Percentiles rank a stretch among this genome's conserved stretches.
Evolutionary conservation across 2,113 vertebrate genomes (phyloP).

Genomic region (Malurus alboscapulatus): DNA sequence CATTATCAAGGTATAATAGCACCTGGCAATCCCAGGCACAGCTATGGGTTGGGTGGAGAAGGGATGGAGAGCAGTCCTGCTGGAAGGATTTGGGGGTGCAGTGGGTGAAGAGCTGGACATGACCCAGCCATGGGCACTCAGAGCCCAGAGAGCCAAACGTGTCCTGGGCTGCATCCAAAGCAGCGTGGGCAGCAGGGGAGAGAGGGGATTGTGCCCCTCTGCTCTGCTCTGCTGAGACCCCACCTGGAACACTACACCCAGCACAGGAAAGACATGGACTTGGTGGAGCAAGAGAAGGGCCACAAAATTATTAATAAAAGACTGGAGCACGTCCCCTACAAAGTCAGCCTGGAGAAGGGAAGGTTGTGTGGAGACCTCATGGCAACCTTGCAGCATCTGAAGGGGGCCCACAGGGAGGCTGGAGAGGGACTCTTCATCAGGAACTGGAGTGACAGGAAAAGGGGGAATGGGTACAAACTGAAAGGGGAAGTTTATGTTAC

Average conservation of each 20-base stretch:
- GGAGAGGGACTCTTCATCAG: background rate
- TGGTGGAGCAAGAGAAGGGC: background rate
- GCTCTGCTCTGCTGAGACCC: background rate
- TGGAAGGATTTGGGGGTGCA: background rate
- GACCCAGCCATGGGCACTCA: background rate
- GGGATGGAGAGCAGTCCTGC: background rate
- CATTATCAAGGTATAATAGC: background rate
- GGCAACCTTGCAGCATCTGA: background rate
- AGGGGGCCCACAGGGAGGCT: background rate
- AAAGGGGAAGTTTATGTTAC: background rate
- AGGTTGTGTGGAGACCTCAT: background rate
- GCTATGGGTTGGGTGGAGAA: background rate
- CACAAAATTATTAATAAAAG: background rate
- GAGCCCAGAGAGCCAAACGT: accelerated
- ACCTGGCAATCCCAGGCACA: background rate
- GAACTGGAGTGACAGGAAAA: background rate
- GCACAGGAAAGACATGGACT: accelerated
- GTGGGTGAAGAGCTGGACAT: background rate
- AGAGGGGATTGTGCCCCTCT: background rate
- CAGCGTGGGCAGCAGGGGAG: accelerated
- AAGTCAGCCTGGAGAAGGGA: background rate
- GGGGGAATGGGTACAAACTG: background rate
- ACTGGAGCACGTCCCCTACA: background rate
- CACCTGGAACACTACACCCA: too few relatives aligned
- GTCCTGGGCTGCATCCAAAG: background rate